phyloP scores from a whole-genome alignment of 2,888 invertebrate species.

The Alloplasta piceator region DNA sequence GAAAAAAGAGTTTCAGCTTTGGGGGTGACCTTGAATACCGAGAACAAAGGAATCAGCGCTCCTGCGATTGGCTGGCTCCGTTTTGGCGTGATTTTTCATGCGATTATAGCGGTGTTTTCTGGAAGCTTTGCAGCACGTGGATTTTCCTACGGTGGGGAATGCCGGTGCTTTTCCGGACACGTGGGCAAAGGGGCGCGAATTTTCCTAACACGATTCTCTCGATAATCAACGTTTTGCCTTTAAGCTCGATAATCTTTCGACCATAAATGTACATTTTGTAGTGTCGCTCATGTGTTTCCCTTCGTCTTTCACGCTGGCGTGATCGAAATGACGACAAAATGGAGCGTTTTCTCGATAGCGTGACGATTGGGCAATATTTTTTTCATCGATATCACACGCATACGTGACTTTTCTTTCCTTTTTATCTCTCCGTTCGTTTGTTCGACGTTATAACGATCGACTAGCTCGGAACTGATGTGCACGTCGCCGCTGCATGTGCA shows the following conservation, averaged over 20 bases:
- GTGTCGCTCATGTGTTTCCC: neutral
- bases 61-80: neutral
- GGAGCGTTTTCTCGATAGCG: conserved; percentile 1
- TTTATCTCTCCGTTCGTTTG: conserved; percentile 11
- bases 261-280: neutral
- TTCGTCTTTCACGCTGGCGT: neutral
- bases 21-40: conserved; percentile 5
- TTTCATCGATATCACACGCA: conserved; percentile 17
- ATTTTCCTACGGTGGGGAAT: conserved; percentile 51
- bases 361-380: conserved; percentile 1
- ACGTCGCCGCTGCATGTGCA: neutral
- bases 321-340: conserved; percentile 1
- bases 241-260: neutral
- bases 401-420: neutral
- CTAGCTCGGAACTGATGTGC: neutral
- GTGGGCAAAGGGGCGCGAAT: conserved; percentile 17
- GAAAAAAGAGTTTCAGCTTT: conserved; percentile 17
- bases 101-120: neutral
- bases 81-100: conserved; percentile 5
- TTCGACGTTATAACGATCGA: conserved; percentile 54
- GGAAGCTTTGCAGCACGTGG: conserved; percentile 33
- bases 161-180: conserved; percentile 50
- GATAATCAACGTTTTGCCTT: neutral
- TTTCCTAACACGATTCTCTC: conserved; percentile 2
- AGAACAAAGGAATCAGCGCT: conserved; percentile 43